These are phyloP conservation scores for Elephas maximus DNA, from an alignment of 2,113 vertebrate species.

Conservation along the genomic window DNA sequence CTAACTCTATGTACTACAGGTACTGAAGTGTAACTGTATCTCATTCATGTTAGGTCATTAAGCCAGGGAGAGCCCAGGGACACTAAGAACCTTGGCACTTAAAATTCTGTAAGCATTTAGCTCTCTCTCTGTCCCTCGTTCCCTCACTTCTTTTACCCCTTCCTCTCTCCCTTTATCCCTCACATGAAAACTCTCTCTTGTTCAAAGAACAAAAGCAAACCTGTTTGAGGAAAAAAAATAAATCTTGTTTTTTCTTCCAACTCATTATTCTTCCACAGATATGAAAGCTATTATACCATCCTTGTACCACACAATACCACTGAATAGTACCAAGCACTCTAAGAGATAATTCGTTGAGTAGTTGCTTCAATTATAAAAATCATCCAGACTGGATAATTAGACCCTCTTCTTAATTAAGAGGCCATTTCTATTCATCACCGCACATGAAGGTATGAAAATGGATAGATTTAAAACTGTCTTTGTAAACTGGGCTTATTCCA, in stretches of 20 bases:
- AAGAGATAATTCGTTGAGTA: background rate
- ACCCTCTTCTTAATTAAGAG: constrained; percentile 48
- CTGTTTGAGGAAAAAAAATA: constrained; percentile 46
- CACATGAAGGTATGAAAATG: background rate
- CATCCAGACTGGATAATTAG: background rate
- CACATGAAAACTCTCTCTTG: constrained; percentile 23
- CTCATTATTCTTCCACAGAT: constrained; percentile 44
- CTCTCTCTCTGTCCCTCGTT: background rate
- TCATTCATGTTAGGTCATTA: constrained; percentile 40
- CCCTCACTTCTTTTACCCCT: background rate
- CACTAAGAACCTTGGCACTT: constrained; percentile 4
- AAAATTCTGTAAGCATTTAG: constrained; percentile 4
- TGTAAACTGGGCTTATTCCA: background rate
- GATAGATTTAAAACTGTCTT: background rate
- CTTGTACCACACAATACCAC: background rate
- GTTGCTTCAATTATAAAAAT: constrained; percentile 57
- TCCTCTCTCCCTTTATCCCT: background rate
- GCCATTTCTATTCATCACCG: constrained; percentile 34
- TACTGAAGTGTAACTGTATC: constrained; percentile 9
- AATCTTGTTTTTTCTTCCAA: background rate
- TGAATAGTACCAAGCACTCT: background rate
- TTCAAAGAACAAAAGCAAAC: constrained; percentile 23
- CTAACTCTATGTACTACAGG: constrained; percentile 59
- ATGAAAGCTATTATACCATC: background rate
- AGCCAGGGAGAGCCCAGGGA: background rate